Base-by-base conservation (phyloP, 2,888 invertebrate genomes). In the Eilema griseolum region DNA sequence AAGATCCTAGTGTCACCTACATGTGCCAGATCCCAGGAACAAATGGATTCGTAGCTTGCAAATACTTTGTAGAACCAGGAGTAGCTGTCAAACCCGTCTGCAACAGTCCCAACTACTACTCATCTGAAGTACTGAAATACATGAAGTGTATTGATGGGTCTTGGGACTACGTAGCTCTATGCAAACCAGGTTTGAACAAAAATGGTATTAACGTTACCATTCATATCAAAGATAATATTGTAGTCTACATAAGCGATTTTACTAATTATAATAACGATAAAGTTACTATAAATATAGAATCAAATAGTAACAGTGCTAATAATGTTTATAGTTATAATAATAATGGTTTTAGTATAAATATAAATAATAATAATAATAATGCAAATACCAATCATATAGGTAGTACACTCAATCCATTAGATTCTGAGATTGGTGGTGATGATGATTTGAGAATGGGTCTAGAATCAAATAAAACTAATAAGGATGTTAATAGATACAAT, bases 361-460 rank as follows among this genome's bases (percentile, higher is more conserved):
- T 70, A 20, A 66, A 70, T 57, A 66, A 46, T 62, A 66, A 70
- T 62, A 66, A 70, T 62, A 66, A 46, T 62, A 66, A 56, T 28
- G 33, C 46, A 33, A 41, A 71, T 57, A 4, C 23, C 0, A 76
- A 76, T 72, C 52, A 66, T 4, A 31, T 67, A 57, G 70, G 69
- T 14, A 74, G 67, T 7, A 79, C 80, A 11, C 33, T 24, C 0
- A 80, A 79, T 73, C 78, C 71, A 10, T 66, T 73, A 23, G 81
- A 85, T 70, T 86, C 85, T 72, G 84, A 88, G 41, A 86, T 90
- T 61, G 85, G 84, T 76, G 79, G 82, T 14, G 72, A 69, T 14
- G 72, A 69, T 4, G 85, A 89, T 71, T 89, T 88, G 90, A 81
- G 90, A n/a, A 86, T 88, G 65, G 86, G 83, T 2, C 72, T 59